Base-by-base conservation (phyloP, 1,140 invertebrate species). In the Coenobita brevimanus region DNA sequence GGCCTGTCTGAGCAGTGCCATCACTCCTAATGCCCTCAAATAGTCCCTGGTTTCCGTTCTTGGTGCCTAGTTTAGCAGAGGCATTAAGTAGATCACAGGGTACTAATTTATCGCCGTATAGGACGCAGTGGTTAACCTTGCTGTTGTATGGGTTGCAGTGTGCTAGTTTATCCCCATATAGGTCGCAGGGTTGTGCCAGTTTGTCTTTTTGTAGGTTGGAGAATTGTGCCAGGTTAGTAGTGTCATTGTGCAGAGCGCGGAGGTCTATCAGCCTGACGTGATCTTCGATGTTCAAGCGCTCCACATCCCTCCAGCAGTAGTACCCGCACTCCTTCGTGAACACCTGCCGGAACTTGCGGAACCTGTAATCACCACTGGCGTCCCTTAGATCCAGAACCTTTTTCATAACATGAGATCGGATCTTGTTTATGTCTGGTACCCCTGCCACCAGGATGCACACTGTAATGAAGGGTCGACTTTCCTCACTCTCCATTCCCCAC, bases 321-420 rank as follows among this genome's bases (percentile, higher is more conserved):
- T 89, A 89, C 17, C 89, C 89, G 46, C 33, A 89, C 36, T 30
- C 57, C 73, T 81, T 50, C n/a, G 64, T 54, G 73, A 89, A 87
- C 30, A 87, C 24, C 79, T 89, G 89, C 10, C 82, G 82, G 50
- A 89, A 89, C 57, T 89, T 89, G 3, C 60, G 60, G 89, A 76
- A 87, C 54, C 41, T 64, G 43, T 71, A 83, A n/a, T 83, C 38
- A 0, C 82, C 84, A 27, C 15, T 4, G 0, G 24, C 41, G 67
- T 87, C 84, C 8, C 24, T 36, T 17, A 57, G 27, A 36, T 89
- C 79, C 36, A 89, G 1, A 33, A 89, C 62, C 41, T 69, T 80
- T 0, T 62, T 43, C 17, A 30, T 17, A 38, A 89, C 36, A 30
- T 73, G 83, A 10, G 36, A 43, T 1, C 64, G 64, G 15, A 89